Base-by-base conservation (phyloP, 2,113 vertebrate species). In the Nycticryphes semicollaris region DNA sequence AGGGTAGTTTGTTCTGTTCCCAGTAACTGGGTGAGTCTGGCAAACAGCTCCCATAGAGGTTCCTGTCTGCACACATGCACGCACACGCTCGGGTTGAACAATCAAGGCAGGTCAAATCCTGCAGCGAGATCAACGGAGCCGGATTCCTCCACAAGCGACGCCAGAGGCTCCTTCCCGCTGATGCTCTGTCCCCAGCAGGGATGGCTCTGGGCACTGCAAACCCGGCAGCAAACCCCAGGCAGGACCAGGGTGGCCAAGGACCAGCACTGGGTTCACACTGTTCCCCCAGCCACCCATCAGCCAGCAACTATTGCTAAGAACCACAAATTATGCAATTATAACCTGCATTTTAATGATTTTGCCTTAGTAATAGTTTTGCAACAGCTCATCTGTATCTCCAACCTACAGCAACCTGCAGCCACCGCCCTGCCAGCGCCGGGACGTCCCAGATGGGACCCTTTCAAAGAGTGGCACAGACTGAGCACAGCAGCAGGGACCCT, bases 11-110 rank as follows among this genome's bases (percentile, higher is more conserved):
- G 91, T 63, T 92, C n/a, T 12, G 86, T 63, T 94, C 87, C 76
- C 69, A 28, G 91, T 9, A 8, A 47, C 76, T 89, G 94, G 95
- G 91, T 92, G 96, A 97, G 94, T 93, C 95, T 93, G 84, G 89
- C 95, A 97, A 95, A 91, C 94, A 95, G 90, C 87, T 89, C 84
- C 93, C 1, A 33, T 1, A 28, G 94, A 89, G 80, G 60, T 25
- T 70, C 84, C 68, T 10, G 87, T 19, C 94, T 14, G 86, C 0
- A 2, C 68, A 89, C 96, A 91, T 56, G 94, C 94, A 96, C 48
- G 0, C 77, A 96, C 96, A 96, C 4, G 93, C 91, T 79, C 5
- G 7, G 66, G 43, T 60, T 20, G 73, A 87, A 87, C 81, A 92
- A 92, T 24, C 50, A 48, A 92, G 94, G 91, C 33, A 43, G 50